phyloP scores from a whole-genome alignment of 2,113 vertebrate species.

The Gambusia affinis region DNA sequence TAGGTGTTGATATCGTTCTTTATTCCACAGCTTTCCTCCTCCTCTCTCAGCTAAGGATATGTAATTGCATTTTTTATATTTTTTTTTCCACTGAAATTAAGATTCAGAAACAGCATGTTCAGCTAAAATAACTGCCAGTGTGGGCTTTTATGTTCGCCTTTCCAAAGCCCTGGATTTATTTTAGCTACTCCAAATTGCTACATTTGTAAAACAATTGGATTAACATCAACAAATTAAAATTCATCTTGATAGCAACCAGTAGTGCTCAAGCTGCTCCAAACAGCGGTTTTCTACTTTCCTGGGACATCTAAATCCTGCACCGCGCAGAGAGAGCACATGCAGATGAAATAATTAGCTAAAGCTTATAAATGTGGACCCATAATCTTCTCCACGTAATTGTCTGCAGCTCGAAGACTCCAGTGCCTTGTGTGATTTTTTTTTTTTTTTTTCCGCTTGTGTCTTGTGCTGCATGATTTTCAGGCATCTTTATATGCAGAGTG shows the following conservation, averaged over 20 bases:
- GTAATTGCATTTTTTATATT: constrained; percentile 65
- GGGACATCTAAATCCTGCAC: constrained; percentile 77
- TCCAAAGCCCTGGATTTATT: constrained; percentile 77
- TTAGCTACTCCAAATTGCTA: constrained; percentile 76
- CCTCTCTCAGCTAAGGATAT: constrained; percentile 39
- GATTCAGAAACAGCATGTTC: constrained; percentile 70
- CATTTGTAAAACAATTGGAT: constrained; percentile 83
- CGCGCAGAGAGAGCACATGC: constrained; percentile 73
- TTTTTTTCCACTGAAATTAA: constrained; percentile 60
- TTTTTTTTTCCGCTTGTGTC: constrained; percentile 30
- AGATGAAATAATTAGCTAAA: constrained; percentile 82
- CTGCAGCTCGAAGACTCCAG: constrained; percentile 68
- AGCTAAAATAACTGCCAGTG: constrained; percentile 68
- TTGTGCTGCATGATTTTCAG: constrained; percentile 28
- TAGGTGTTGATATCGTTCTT: constrained; percentile 19
- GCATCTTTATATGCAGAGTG: constrained; percentile 25
- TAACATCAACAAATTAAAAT: constrained; percentile 83
- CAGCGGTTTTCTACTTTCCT: constrained; percentile 77
- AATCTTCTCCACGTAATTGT: constrained; percentile 80
- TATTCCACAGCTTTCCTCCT: constrained; percentile 17
- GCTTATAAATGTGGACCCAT: constrained; percentile 80
- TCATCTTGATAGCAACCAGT: constrained; percentile 77
- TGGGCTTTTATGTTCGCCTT: constrained; percentile 69
- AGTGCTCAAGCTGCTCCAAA: constrained; percentile 73
- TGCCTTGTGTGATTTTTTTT: constrained; percentile 49